These are phyloP conservation scores for Lophotis ruficrista DNA, from an alignment of 2,113 vertebrate species.

Conservation along the genomic window DNA sequence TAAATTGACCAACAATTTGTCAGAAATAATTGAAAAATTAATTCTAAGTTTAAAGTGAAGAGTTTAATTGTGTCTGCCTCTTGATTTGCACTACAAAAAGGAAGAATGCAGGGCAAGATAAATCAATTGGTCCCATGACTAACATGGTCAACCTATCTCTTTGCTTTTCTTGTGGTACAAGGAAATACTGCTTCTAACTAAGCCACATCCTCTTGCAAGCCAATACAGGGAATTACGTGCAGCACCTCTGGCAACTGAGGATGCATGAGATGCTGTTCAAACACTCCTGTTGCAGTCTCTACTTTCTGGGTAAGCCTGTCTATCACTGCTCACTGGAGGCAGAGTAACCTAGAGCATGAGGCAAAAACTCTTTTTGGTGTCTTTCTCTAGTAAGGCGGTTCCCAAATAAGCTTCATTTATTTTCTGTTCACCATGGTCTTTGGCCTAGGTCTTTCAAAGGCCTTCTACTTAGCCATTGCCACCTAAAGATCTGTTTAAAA, in stretches of 20 bases:
- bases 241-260: not conserved
- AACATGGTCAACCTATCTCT: not conserved
- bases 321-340: not conserved
- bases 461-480: not conserved
- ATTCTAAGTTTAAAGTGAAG: not conserved
- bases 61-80: not conserved
- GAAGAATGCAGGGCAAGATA: not conserved
- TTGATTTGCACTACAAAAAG: constrained; percentile 23
- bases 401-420: not conserved
- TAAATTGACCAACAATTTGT: constrained; percentile 42
- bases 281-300: not conserved
- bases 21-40: constrained; percentile 47
- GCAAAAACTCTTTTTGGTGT: not conserved
- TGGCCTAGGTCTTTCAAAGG: not conserved
- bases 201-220: not conserved
- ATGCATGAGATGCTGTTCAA: not conserved
- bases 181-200: not conserved
- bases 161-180: not conserved
- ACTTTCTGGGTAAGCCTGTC: not conserved
- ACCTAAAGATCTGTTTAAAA: not conserved
- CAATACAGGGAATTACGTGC: not conserved
- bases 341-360: not conserved
- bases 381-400: not conserved
- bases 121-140: not conserved
- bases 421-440: not conserved